Percentiles rank a stretch among this genome's conserved stretches.
phyloP scores from a whole-genome alignment of 2,113 vertebrate species.

The Archilochus colubris region DNA sequence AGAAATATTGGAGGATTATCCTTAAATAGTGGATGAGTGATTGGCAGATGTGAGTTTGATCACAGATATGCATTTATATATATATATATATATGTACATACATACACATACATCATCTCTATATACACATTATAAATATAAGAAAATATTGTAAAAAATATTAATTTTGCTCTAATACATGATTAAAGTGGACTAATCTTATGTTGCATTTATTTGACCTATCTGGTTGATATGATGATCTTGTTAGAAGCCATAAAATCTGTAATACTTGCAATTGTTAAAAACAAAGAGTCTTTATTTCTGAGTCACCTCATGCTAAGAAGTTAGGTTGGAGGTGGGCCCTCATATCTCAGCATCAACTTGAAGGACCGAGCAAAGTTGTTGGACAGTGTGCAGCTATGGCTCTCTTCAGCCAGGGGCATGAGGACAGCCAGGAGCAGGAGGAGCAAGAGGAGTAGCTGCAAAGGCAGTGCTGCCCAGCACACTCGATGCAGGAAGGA shows the following conservation, averaged over 20 bases:
- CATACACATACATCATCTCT: neutral
- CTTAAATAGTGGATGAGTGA: neutral
- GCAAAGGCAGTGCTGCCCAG: constrained; percentile 83
- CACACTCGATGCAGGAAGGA: constrained; percentile 80
- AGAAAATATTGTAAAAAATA: constrained; percentile 55
- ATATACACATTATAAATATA: constrained; percentile 65
- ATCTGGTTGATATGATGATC: neutral
- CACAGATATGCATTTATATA: neutral
- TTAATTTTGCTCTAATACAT: constrained; percentile 19
- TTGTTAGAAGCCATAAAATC: neutral
- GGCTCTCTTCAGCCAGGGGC: constrained; percentile 79
- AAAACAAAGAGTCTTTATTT: neutral
- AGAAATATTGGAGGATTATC: neutral
- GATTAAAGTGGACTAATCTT: constrained; percentile 3
- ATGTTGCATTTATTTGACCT: neutral
- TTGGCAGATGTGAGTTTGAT: neutral
- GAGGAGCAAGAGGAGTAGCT: constrained; percentile 83
- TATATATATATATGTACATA: neutral
- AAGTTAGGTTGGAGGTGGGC: constrained; percentile 88
- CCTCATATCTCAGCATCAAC: constrained; percentile 87
- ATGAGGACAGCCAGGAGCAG: constrained; percentile 89
- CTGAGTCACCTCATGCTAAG: neutral
- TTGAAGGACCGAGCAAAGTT: constrained; percentile 93
- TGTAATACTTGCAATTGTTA: neutral
- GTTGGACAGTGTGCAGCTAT: constrained; percentile 89